Base-by-base conservation (phyloP, 1,140 invertebrate species). In the Achatina immaculata region DNA sequence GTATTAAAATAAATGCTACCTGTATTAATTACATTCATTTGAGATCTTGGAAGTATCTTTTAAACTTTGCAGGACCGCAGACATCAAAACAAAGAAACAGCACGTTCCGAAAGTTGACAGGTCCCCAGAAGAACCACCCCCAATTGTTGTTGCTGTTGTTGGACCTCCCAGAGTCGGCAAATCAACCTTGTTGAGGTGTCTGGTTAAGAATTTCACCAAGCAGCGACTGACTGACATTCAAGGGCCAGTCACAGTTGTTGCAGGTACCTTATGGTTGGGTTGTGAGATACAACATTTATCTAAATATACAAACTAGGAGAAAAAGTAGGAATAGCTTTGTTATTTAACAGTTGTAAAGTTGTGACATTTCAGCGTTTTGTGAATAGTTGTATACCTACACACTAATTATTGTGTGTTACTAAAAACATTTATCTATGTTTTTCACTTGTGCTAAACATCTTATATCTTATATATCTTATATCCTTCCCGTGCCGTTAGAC, bases 101-200 rank as follows among this genome's bases (percentile, higher is more conserved):
- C 97, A 99, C 89, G 94, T 98, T 84, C 98, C 98, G 0, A 86
- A 96, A 66, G 95, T 99, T 24, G 98, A 99, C 87, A 94, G 97
- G 86, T 97, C 96, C 0, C 96, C 98, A 0, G 85, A 98, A 21
- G 97, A 98, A 89, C 96, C 96, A 40, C 98, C 98, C 0, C 95
- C 95, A 7, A 94, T 98, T 80, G 91, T 99, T 24, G 96, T 99
- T 14, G 97, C 96, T 6, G 93, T 99, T 11, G 98, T 99, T 7
- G 99, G 99, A 0, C 98, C 98, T 0, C 96, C 97, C 42, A 98
- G 98, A 92, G 97, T 99, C 11, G 99, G 99, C 0, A 99, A 99
- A 93, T 96, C 95, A 0, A 96, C 97, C 16, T 90, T 99, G 1
- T 95, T 99, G 69, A 95, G 96, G 88, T 95, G 96, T 90, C 91